A percentile compares a stretch with the other conserved stretches of the same genome.
Evolutionary conservation across 2,113 vertebrate species (phyloP).

Genomic region (Apus apus): DNA sequence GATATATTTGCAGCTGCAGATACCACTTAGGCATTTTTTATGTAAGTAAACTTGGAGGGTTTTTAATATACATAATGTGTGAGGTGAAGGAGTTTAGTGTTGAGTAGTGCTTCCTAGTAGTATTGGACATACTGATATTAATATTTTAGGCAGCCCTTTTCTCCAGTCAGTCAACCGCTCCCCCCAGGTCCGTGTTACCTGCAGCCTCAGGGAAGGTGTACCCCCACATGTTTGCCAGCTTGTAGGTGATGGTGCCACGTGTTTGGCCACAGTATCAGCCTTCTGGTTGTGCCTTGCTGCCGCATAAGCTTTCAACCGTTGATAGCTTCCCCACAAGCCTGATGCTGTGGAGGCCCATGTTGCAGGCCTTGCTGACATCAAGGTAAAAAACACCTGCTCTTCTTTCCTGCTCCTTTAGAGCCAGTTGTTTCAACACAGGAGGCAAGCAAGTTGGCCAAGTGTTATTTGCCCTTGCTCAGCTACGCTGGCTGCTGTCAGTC

Average conservation of each 20-base stretch:
- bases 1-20: not conserved
- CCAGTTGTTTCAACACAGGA: not conserved
- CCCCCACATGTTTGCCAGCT: not conserved
- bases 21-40: constrained; percentile 21
- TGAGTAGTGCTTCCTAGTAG: not conserved
- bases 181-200: fast-evolving
- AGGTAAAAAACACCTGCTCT: not conserved
- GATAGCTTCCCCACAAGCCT: not conserved
- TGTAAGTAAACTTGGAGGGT: not conserved
- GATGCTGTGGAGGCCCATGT: not conserved
- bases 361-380: not conserved
- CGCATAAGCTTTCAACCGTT: not conserved
- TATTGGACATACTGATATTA: not conserved
- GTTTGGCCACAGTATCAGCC: fast-evolving
- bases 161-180: not conserved
- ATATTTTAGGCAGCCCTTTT: not conserved
- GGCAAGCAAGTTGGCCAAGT: not conserved
- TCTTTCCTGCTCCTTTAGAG: not conserved
- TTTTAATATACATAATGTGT: not conserved
- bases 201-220: not conserved
- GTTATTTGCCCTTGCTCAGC: not conserved
- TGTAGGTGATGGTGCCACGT: not conserved
- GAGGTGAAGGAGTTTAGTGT: not conserved
- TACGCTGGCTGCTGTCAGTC: not conserved
- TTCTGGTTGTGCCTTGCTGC: not conserved